Conservation (phyloP, 2,888 invertebrate genomes). For the Dyspetes luteomarginatus region DNA sequence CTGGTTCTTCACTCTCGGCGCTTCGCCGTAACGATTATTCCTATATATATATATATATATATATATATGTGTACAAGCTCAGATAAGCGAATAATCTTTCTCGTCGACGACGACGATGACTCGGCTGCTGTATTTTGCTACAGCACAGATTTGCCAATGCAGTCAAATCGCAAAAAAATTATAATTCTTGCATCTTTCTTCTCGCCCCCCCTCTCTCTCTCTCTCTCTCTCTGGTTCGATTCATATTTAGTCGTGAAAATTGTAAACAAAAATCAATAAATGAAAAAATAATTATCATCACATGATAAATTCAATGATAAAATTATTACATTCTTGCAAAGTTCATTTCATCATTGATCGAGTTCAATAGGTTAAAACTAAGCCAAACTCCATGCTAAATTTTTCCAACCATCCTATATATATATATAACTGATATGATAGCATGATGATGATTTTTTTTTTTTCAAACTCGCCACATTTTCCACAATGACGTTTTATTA, state of each 20-base stretch:
- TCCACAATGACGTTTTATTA: neutral
- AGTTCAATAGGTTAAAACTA: slow-evolving; percentile 43
- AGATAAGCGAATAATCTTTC: slow-evolving; percentile 61
- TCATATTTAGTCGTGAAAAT: neutral
- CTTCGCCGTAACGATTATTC: slow-evolving; percentile 55
- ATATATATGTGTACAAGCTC: slow-evolving; percentile 38
- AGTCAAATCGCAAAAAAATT: slow-evolving; percentile 5
- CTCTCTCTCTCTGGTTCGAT: slow-evolving; percentile 5
- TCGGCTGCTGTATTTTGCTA: slow-evolving; percentile 15
- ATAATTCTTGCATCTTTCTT: slow-evolving; percentile 13
- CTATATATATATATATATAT: slow-evolving; percentile 52
- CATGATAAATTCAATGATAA: no score
- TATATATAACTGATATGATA: no score
- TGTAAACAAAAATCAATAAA: neutral
- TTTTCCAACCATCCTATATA: neutral
- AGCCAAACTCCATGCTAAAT: neutral
- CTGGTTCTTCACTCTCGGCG: neutral
- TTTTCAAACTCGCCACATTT: neutral
- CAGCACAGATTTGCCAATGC: slow-evolving; percentile 23
- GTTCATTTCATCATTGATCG: slow-evolving; percentile 8
- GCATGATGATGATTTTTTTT: no score
- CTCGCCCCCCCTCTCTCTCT: neutral
- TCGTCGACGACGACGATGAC: slow-evolving; percentile 32
- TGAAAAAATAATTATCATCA: neutral
- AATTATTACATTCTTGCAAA: slow-evolving; percentile 44